Evolutionary conservation across 2,113 vertebrate genomes (phyloP).

Genomic region (Mystacornis crossleyi): DNA sequence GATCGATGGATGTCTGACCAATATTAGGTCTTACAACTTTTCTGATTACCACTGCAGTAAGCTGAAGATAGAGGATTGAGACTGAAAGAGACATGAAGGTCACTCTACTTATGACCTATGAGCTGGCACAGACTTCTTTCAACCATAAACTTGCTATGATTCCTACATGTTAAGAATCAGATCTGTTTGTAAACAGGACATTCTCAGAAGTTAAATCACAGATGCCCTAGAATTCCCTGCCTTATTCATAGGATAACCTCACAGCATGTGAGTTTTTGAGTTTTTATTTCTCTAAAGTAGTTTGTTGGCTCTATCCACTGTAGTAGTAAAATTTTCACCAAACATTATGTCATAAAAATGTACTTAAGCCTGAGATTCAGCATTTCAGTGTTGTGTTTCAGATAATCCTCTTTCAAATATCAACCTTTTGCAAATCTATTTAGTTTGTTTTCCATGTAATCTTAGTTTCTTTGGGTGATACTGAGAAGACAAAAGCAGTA

Average conservation of each 20-base stretch:
- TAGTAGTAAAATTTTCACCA: neutral
- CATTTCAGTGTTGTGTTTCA: neutral
- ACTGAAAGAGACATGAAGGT: neutral
- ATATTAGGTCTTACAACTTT: neutral
- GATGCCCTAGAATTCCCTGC: neutral
- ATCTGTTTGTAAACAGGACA: neutral
- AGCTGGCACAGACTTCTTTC: neutral
- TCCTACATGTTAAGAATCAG: neutral
- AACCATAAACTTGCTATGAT: neutral
- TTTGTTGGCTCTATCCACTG: neutral
- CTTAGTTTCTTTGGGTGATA: neutral
- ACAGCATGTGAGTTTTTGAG: neutral
- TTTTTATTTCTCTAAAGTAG: neutral
- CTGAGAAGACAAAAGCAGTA: neutral
- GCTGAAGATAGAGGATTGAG: neutral
- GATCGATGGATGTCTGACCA: rapidly evolving
- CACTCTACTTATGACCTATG: neutral
- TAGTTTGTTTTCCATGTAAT: neutral
- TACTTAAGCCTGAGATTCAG: neutral
- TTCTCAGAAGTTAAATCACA: neutral
- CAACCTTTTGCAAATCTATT: neutral
- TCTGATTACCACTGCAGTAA: neutral
- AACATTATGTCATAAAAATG: neutral
- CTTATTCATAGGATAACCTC: neutral
- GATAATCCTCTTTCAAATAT: neutral